These are phyloP conservation scores for Cepaea hortensis DNA, from an alignment of 2,888 invertebrate species.

Conservation along the genomic window DNA sequence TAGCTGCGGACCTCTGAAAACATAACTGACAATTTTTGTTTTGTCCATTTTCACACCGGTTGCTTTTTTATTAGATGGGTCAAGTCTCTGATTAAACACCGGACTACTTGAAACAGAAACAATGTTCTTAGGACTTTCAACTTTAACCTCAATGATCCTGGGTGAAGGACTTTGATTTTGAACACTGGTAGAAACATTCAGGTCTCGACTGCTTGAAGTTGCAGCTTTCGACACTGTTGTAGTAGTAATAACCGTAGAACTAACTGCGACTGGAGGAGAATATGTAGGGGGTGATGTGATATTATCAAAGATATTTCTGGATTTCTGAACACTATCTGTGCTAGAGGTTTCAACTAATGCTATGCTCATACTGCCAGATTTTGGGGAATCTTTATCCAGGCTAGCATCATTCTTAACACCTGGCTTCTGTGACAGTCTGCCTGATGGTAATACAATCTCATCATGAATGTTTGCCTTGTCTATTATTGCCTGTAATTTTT, in stretches of 20 bases:
- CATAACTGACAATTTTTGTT: slow-evolving; percentile 1
- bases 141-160: background rate
- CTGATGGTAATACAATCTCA: background rate
- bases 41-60: background rate
- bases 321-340: background rate
- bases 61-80: too few relatives aligned
- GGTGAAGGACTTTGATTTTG: background rate
- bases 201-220: background rate
- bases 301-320: slow-evolving; percentile 29
- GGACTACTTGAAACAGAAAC: too few relatives aligned
- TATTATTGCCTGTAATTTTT: background rate
- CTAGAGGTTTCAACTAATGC: background rate
- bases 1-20: background rate
- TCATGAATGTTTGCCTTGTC: background rate
- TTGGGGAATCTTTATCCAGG: background rate
- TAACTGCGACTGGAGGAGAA: background rate
- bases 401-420: background rate
- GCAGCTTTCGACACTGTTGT: background rate
- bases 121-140: background rate
- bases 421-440: background rate
- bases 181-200: background rate
- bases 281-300: slow-evolving; percentile 3
- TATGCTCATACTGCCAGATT: background rate
- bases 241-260: background rate
- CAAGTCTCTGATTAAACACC: too few relatives aligned